These are phyloP conservation scores for Allobates femoralis DNA, from an alignment of 2,797 vertebrate genomes.

Conservation along the genomic window DNA sequence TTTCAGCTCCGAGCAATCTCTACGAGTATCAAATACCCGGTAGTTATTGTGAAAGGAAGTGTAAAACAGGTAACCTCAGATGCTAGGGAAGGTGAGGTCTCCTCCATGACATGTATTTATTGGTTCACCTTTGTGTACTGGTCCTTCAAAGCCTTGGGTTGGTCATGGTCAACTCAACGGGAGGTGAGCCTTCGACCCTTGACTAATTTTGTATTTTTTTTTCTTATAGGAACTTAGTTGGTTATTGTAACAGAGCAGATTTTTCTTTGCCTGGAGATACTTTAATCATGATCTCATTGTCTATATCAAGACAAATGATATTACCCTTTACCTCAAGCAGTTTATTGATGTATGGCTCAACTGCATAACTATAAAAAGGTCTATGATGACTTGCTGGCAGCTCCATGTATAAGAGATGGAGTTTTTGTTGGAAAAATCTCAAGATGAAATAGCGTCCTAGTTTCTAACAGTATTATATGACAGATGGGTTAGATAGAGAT, in stretches of 20 bases:
- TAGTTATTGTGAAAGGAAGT: constrained; percentile 69
- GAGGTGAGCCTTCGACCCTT: background rate
- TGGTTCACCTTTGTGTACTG: constrained; percentile 59
- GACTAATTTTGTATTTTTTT: background rate
- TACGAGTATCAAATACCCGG: constrained; percentile 66
- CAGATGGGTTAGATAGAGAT: constrained; percentile 81
- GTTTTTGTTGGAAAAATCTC: constrained; percentile 68
- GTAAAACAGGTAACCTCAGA: constrained; percentile 72
- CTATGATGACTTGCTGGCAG: constrained; percentile 55
- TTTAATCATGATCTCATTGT: constrained; percentile 62
- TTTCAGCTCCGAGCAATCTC: constrained; percentile 70
- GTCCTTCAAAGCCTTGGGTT: constrained; percentile 65
- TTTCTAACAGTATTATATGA: constrained; percentile 77
- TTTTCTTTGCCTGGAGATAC: constrained; percentile 60
- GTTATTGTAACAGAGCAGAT: constrained; percentile 33
- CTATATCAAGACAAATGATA: constrained; percentile 61
- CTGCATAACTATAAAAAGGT: constrained; percentile 65
- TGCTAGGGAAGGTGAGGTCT: constrained; percentile 62
- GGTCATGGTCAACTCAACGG: constrained; percentile 42
- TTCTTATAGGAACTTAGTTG: constrained; percentile 1
- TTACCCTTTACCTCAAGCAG: constrained; percentile 58
- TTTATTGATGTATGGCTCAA: constrained; percentile 51
- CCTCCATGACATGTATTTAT: constrained; percentile 63
- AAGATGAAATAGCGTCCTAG: constrained; percentile 68
- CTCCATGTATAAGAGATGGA: constrained; percentile 58